Evolutionary conservation across 2,888 invertebrate genomes (phyloP).

Genomic region (Nemotelus pantherinus): DNA sequence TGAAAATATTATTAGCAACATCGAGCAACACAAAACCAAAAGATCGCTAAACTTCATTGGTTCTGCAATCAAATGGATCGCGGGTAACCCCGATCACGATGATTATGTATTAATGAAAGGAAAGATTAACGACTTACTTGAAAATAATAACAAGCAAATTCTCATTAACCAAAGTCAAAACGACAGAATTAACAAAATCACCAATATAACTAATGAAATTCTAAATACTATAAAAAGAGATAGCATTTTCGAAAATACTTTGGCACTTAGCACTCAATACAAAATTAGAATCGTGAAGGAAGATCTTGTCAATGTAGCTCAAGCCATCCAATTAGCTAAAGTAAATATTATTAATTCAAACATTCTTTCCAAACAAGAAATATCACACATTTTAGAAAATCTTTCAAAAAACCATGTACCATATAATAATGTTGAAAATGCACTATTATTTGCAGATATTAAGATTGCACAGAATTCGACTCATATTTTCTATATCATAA

Average conservation of each 20-base stretch:
- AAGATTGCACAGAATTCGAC: too few species aligned
- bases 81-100: constrained; percentile 32
- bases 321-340: constrained; percentile 9
- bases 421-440: too few species aligned
- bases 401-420: not conserved
- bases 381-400: constrained; percentile 14
- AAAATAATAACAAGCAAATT: not conserved
- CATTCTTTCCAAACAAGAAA: constrained; percentile 26
- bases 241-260: constrained; percentile 7
- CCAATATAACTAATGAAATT: constrained; percentile 8
- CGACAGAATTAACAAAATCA: constrained; percentile 4
- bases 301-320: not conserved
- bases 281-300: constrained; percentile 21
- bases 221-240: constrained; percentile 16
- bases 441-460: not conserved
- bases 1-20: not conserved
- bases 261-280: constrained; percentile 20
- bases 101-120: constrained; percentile 21
- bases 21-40: constrained; percentile 1
- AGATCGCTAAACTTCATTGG: constrained; percentile 12
- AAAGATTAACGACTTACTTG: constrained; percentile 20
- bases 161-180: not conserved
- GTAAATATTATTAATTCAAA: not conserved
- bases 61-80: constrained; percentile 25
- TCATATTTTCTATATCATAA: too few species aligned